Evolutionary conservation across 2,797 vertebrate species (phyloP).

Genomic region (Coccyzus lansbergi): DNA sequence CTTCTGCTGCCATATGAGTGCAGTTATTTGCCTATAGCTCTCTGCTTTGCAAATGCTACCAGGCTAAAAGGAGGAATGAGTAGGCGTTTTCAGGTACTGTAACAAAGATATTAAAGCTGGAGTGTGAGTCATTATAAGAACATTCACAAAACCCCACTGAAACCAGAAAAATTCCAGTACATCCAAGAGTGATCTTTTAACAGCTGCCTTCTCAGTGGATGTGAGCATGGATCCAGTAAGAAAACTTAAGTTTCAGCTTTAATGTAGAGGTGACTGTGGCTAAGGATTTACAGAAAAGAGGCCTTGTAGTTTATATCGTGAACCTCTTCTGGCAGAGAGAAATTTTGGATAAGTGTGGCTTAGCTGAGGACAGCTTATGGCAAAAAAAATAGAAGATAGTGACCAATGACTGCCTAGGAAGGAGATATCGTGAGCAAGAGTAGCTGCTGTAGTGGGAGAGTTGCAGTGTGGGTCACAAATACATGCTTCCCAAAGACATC

Average conservation of each 20-base stretch:
- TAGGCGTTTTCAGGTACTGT: background rate
- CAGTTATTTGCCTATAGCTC: background rate
- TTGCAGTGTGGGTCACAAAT: background rate
- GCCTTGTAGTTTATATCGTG: background rate
- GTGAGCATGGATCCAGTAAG: background rate
- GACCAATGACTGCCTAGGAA: background rate
- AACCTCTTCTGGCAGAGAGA: background rate
- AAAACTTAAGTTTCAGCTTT: background rate
- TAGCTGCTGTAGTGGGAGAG: background rate
- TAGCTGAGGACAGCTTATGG: background rate
- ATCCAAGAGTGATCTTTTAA: background rate
- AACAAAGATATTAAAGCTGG: background rate
- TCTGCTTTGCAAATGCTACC: background rate
- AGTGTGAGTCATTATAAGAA: background rate
- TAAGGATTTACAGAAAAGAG: background rate
- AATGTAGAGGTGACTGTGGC: background rate
- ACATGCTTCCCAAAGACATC: background rate
- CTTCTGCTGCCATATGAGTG: background rate
- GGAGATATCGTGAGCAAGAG: background rate
- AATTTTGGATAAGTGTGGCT: background rate
- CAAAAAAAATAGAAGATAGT: too few species aligned
- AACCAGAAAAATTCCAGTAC: background rate
- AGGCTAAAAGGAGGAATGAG: background rate
- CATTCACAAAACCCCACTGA: background rate
- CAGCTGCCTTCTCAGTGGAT: background rate